These are phyloP conservation scores for Strigamia transsilvanica DNA, from an alignment of 2,888 invertebrate genomes.

Conservation along the genomic window DNA sequence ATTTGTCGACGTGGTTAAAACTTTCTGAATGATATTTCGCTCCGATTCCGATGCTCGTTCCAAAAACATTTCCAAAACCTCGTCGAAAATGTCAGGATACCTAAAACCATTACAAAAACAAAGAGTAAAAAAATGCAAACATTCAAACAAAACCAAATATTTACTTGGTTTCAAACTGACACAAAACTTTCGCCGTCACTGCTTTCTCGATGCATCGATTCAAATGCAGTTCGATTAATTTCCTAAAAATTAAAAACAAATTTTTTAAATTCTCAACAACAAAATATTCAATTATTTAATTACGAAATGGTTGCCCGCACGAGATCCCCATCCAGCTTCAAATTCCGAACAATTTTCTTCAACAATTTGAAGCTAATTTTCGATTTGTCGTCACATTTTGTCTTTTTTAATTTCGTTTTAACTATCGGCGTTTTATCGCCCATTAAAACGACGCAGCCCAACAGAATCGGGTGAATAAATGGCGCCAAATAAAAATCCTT, in stretches of 20 bases:
- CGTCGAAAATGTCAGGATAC: slow-evolving; percentile 32
- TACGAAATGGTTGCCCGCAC: background rate
- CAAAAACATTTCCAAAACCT: slow-evolving; percentile 33
- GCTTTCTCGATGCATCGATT: background rate
- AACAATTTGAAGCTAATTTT: background rate
- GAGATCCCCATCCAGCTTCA: background rate
- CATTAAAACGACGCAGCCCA: background rate
- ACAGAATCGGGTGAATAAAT: background rate
- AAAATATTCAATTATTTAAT: too few relatives aligned
- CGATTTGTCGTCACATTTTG: background rate
- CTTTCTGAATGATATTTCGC: slow-evolving; percentile 1
- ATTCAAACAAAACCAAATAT: background rate
- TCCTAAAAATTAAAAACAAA: background rate
- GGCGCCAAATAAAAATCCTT: background rate
- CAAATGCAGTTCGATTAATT: background rate
- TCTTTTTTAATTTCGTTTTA: background rate
- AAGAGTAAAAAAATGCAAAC: background rate
- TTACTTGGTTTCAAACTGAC: background rate
- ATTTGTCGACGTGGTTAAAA: background rate
- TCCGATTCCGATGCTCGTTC: background rate
- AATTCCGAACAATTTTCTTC: background rate
- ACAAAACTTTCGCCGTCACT: background rate
- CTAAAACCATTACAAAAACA: background rate
- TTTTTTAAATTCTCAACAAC: too few relatives aligned
- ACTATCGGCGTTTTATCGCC: background rate